Evolutionary conservation across 2,888 invertebrate species (phyloP), one percentile per base, ranked within the genome.

Genomic region (Tipula unca): DNA sequence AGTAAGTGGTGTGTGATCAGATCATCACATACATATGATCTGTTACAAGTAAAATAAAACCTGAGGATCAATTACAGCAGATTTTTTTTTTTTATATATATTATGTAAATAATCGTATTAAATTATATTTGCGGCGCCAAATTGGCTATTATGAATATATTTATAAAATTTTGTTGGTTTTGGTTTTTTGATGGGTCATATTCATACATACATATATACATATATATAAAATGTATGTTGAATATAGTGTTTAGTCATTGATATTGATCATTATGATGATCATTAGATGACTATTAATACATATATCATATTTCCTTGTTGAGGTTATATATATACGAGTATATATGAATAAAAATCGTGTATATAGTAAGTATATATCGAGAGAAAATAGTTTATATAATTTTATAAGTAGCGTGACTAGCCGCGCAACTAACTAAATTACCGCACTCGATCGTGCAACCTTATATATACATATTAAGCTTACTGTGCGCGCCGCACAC

Each of bases 121-220:
- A 69, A 69, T 69, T 69, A 69, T 69, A 69, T 69, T 69, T 69
- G 69, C 69, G 69, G 69, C 69, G 69, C 69, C 69, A 69, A 69
- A 69, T 69, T 69, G 69, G 25, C 69, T 69, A 69, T 69, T 69
- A 54, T n/a, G n/a, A 13, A 20, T 69, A 25, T 25, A 69, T 69
- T 69, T 25, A 25, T 69, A 69, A n/a, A 69, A 25, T 69, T 69
- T 69, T 69, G 69, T 69, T 69, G 69, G 69, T 69, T 69, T 69
- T 25, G 25, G 69, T 69, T 69, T 69, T 69, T 69, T 69, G 69
- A 69, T 69, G 69, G 69, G 25, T 69, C 69, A 69, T 69, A 69
- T 69, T 69, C 69, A 25, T 69, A n/a, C n/a, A n/a, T n/a, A n/a
- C n/a, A n/a, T n/a, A n/a, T n/a, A n/a, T n/a, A n/a, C n/a, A n/a